A percentile compares a stretch with the other conserved stretches of the same genome.
These are phyloP conservation scores for Sternotherus odoratus DNA, from an alignment of 2,797 vertebrate genomes.

Conservation along the genomic window DNA sequence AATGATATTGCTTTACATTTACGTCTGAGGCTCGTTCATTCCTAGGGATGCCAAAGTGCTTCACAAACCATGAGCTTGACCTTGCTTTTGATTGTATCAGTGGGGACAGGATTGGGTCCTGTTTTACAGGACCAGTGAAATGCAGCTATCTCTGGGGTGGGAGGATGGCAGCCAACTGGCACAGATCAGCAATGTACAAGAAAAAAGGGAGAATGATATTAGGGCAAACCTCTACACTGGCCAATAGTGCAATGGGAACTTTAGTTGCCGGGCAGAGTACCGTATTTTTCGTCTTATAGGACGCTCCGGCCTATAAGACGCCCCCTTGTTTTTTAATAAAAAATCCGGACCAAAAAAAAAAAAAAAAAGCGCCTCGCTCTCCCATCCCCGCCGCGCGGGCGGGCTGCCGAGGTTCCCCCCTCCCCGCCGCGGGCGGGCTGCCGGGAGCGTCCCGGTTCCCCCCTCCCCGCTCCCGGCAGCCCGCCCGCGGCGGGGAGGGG, in stretches of 20 bases:
- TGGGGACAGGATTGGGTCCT: background rate
- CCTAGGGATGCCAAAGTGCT: background rate
- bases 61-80: background rate
- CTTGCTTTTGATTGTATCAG: background rate
- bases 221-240: rapidly evolving
- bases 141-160: background rate
- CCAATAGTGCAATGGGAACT: background rate
- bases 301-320: no score
- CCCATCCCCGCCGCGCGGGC: no score
- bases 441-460: no score
- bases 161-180: background rate
- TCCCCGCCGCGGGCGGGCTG: no score
- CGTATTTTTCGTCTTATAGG: no score
- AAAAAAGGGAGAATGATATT: background rate
- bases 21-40: background rate
- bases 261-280: background rate
- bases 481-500: no score
- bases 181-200: background rate
- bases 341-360: no score
- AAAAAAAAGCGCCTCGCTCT: no score
- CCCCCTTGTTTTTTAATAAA: no score
- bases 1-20: background rate
- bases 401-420: no score
- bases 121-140: background rate
- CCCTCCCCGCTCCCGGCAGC: no score